These are phyloP conservation scores for Cheumatopsyche charites DNA, from an alignment of 1,140 invertebrate genomes.

Conservation along the genomic window DNA sequence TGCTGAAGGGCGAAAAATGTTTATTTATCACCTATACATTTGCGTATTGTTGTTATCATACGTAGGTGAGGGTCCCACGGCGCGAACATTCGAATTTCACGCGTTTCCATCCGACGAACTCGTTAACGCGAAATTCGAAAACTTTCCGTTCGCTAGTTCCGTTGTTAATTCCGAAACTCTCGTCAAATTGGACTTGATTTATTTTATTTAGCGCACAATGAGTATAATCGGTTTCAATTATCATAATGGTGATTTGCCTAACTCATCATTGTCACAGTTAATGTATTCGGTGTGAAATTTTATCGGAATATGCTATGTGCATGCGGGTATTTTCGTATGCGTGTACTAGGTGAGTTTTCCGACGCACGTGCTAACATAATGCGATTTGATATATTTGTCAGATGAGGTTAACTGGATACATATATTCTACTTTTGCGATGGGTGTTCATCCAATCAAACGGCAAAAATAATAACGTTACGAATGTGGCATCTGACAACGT, in stretches of 20 bases:
- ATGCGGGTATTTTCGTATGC: too few relatives aligned
- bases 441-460: slow-evolving; percentile 21
- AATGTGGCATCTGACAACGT: not conserved
- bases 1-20: slow-evolving; percentile 33
- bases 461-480: slow-evolving; percentile 8
- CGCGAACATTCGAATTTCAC: slow-evolving; percentile 4
- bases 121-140: not conserved
- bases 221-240: too few relatives aligned
- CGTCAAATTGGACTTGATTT: too few relatives aligned
- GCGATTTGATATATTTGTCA: slow-evolving; percentile 11
- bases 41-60: too few relatives aligned
- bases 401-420: not conserved
- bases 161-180: too few relatives aligned
- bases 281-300: too few relatives aligned
- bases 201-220: too few relatives aligned
- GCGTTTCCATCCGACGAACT: not conserved
- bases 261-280: too few relatives aligned
- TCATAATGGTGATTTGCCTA: too few relatives aligned
- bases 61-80: not conserved
- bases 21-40: slow-evolving; percentile 19
- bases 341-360: too few relatives aligned
- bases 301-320: too few relatives aligned
- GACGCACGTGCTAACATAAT: not conserved
- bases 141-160: not conserved
- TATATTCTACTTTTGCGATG: not conserved